phyloP scores from a whole-genome alignment of 2,888 invertebrate genomes.

The Hydraecia micacea region DNA sequence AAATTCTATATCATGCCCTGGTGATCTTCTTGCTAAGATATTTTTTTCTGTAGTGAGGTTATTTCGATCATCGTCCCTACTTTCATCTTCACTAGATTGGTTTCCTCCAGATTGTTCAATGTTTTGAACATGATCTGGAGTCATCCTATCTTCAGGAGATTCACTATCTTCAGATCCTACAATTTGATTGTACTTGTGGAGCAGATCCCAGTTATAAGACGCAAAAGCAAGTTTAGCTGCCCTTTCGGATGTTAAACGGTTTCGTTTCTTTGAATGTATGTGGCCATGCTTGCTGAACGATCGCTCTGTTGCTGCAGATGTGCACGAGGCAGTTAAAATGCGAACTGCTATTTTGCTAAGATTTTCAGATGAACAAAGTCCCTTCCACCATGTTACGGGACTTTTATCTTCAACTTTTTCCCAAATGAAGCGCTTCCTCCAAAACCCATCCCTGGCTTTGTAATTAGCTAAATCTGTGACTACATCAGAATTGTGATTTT shows the following conservation, averaged over 20 bases:
- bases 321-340: conserved; percentile 2
- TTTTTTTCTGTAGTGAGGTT: background rate
- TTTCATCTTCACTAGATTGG: background rate
- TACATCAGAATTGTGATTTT: background rate
- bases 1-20: background rate
- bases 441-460: background rate
- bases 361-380: background rate
- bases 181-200: background rate
- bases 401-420: background rate
- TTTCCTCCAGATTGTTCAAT: background rate
- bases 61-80: background rate
- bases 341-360: conserved; percentile 7
- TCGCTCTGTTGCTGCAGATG: conserved; percentile 3
- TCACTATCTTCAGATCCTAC: conserved; percentile 2
- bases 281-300: conserved; percentile 1
- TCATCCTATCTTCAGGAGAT: background rate
- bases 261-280: conserved; percentile 2
- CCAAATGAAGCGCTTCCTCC: conserved; percentile 2
- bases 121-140: background rate
- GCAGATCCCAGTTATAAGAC: background rate
- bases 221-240: conserved; percentile 2
- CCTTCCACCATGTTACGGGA: background rate
- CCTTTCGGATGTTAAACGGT: conserved; percentile 1
- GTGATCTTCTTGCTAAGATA: no score
- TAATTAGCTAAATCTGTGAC: background rate